Base-by-base conservation (phyloP, 2,888 invertebrate species). In the Rhamphomyia laevipes region DNA sequence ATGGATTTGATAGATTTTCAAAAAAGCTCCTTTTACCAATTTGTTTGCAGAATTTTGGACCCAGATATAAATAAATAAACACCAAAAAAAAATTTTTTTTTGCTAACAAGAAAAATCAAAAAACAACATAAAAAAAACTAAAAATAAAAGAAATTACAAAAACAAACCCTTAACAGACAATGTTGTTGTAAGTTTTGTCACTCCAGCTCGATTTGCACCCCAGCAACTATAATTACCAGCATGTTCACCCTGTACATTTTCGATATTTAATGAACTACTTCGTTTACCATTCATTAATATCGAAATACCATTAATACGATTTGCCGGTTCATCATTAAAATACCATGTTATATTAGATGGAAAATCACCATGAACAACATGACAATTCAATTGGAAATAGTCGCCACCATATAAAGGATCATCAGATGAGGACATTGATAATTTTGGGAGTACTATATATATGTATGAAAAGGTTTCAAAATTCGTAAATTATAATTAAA, bases 291-390 rank as follows among this genome's bases (percentile, higher is more conserved):
- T 65, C 67, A 67, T 68, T 41, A 66, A 44, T 35, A 69, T 61
- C 18, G 45, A 61, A 48, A 68, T 56, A 11, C 66, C 67, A 15
- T 61, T 53, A 51, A 63, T 49, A 42, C 58, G 51, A n/a, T 57
- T 53, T 17, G 63, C 63, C 31, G 63, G 60, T 42, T 63, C 61
- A 49, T 62, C 64, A 54, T 86, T 80, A 65, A 84, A 79, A 61
- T 77, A 77, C 90, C 90, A 91, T 50, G 75, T 75, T 49, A 91
- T 81, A 59, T 77, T 78, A 59, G 86, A 77, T 31, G 90, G 90
- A 55, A 82, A 76, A 72, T 91, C 89, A 56, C 90, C 87, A 64
- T 83, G 81, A 57, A 82, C 75, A 56, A 83, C 78, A 45, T 81
- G 80, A 69, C 86, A 86, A 57, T 57, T 57, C 30, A 78, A 71